Conservation (phyloP, 1,140 invertebrate species). For the Lanistes nyassanus region DNA sequence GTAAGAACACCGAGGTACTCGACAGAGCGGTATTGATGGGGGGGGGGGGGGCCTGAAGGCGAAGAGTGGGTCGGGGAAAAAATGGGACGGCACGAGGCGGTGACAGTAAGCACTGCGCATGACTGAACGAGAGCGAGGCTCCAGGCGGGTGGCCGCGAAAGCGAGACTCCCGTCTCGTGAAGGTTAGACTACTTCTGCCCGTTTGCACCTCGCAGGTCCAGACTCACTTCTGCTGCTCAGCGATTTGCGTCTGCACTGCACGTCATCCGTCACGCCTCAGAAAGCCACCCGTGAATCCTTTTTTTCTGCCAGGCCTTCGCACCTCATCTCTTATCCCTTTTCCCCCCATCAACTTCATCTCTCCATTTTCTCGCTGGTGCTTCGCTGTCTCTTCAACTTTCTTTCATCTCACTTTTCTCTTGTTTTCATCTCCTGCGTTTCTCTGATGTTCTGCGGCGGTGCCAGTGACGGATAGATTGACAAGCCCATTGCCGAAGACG, state of each 20-base stretch:
- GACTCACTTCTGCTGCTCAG: neutral
- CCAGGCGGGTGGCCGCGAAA: conserved; percentile 2
- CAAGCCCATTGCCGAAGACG: conserved; percentile 18
- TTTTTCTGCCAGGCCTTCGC: neutral
- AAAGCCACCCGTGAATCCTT: neutral
- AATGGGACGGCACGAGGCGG: neutral
- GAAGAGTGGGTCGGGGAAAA: neutral
- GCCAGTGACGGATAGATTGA: conserved; percentile 19
- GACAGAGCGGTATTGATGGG: neutral
- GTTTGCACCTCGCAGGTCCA: neutral
- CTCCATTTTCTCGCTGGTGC: neutral
- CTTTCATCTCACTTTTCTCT: conserved; percentile 12
- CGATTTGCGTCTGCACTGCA: neutral
- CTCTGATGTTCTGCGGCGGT: conserved; percentile 9
- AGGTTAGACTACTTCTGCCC: neutral
- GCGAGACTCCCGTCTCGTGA: neutral
- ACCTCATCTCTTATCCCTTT: neutral
- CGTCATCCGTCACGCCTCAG: neutral
- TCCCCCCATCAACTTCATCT: neutral
- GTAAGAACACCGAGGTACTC: neutral
- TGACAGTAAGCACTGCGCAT: neutral
- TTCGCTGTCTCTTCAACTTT: neutral
- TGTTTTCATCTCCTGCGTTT: conserved; percentile 15
- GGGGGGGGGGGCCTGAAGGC: neutral
- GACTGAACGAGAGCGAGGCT: conserved; percentile 1